phyloP scores from a whole-genome alignment of 2,113 vertebrate genomes.

The Orcinus orca region DNA sequence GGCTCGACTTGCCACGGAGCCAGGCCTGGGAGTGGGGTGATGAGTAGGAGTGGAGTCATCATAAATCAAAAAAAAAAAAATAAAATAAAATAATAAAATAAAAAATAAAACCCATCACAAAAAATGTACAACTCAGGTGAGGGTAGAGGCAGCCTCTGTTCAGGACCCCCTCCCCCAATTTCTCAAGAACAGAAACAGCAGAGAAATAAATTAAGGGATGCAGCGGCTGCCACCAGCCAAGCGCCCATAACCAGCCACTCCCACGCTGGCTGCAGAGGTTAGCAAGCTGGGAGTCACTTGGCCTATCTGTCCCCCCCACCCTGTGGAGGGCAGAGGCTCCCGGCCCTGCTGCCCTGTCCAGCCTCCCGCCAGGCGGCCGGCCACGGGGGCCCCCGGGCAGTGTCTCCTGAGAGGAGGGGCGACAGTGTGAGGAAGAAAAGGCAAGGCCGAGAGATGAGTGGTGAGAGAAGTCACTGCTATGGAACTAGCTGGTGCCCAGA shows the following conservation, averaged over 20 bases:
- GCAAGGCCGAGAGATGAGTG: constrained; percentile 65
- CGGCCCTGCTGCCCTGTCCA: constrained; percentile 38
- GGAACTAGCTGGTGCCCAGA: constrained; percentile 67
- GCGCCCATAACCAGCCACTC: constrained; percentile 49
- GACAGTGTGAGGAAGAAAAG: constrained; percentile 68
- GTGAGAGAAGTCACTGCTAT: constrained; percentile 51
- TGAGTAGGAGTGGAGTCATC: constrained; percentile 55
- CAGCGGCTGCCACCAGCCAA: constrained; percentile 74
- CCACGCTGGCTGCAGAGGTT: constrained; percentile 43
- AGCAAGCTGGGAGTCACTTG: constrained; percentile 34
- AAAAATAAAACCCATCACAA: constrained; percentile 81
- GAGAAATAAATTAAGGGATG: constrained; percentile 81
- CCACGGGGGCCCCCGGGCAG: constrained; percentile 44
- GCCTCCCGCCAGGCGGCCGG: constrained; percentile 53
- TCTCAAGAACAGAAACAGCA: constrained; percentile 78
- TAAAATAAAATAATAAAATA: constrained; percentile 75
- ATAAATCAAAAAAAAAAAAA: constrained; percentile 71
- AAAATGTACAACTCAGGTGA: constrained; percentile 78
- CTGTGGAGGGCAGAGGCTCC: constrained; percentile 26
- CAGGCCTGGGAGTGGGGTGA: constrained; percentile 65
- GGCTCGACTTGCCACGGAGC: constrained; percentile 42
- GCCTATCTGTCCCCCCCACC: not conserved
- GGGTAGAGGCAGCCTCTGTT: constrained; percentile 60
- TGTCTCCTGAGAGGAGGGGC: constrained; percentile 73
- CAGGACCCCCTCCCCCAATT: constrained; percentile 58